Conservation (phyloP, 1,140 invertebrate species). For the Alviniconcha marisindica region DNA sequence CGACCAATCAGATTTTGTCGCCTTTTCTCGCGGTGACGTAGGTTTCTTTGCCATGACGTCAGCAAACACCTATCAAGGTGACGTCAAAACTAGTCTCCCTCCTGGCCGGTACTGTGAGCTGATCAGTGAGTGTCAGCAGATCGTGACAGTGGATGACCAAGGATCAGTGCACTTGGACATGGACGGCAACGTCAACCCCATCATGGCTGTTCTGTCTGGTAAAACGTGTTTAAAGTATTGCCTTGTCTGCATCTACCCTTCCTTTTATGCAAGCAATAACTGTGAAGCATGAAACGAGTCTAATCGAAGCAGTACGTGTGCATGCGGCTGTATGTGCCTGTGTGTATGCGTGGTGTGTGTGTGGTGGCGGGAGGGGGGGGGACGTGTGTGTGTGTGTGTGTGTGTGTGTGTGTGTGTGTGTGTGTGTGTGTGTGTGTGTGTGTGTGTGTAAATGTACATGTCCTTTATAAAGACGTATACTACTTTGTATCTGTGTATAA, state of each 20-base stretch:
- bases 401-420: conserved; percentile 20
- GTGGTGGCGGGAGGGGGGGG: not conserved
- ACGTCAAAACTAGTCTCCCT: not conserved
- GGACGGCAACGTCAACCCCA: not conserved
- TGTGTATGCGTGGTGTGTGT: not conserved
- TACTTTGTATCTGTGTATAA: no score
- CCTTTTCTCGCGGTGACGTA: conserved; percentile 69
- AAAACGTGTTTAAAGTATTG: no score
- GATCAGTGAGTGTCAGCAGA: not conserved
- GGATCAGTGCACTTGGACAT: not conserved
- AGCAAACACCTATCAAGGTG: not conserved
- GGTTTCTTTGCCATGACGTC: conserved; percentile 32
- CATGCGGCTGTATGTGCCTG: not conserved
- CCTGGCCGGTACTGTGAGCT: conserved; percentile 26
- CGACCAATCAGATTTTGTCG: conserved; percentile 62
- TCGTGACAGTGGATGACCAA: not conserved
- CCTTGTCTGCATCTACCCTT: no score
- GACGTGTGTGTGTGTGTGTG: conserved; percentile 16
- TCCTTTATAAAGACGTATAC: no score
- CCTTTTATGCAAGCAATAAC: no score
- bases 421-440: conserved; percentile 22
- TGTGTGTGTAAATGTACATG: conserved; percentile 18
- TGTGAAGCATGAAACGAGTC: no score
- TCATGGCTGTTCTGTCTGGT: conserved; percentile 11
- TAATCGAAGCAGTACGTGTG: no score